phyloP scores from a whole-genome alignment of 2,888 invertebrate species.

The Chloroclysta siterata region DNA sequence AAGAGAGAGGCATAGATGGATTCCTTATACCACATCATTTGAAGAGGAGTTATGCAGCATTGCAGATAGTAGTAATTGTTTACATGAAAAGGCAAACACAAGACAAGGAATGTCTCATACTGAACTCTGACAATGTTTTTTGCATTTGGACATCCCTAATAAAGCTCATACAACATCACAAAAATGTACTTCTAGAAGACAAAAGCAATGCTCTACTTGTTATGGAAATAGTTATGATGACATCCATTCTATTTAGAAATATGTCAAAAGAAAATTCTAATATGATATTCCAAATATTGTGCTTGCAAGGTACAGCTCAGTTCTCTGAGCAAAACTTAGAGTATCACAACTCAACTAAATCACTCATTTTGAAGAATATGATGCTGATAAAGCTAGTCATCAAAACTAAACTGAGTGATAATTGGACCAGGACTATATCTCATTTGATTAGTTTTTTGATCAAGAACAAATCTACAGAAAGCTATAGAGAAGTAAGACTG shows the following conservation, averaged over 20 bases:
- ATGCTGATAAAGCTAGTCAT: constrained; percentile 53
- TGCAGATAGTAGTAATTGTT: constrained; percentile 61
- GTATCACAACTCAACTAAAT: constrained; percentile 50
- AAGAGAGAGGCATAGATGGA: constrained; percentile 53
- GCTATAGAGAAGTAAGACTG: constrained; percentile 52
- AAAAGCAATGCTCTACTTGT: constrained; percentile 45
- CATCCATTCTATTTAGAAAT: constrained; percentile 48
- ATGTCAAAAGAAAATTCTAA: constrained; percentile 50
- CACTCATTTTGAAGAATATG: constrained; percentile 59
- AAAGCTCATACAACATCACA: constrained; percentile 55
- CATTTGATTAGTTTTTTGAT: constrained; percentile 50
- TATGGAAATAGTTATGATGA: constrained; percentile 57
- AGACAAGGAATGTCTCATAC: constrained; percentile 32
- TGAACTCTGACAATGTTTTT: constrained; percentile 45
- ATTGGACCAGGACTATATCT: constrained; percentile 54
- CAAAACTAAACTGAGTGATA: constrained; percentile 51
- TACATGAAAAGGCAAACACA: constrained; percentile 42
- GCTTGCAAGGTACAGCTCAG: constrained; percentile 52
- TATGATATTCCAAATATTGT: constrained; percentile 57
- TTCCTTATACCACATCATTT: constrained; percentile 63
- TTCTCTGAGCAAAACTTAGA: constrained; percentile 50
- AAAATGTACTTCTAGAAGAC: constrained; percentile 49
- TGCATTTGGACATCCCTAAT: constrained; percentile 53
- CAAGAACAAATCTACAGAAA: constrained; percentile 51
- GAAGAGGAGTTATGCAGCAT: constrained; percentile 55